These are phyloP conservation scores for Ormyrus thymus DNA, from an alignment of 2,888 invertebrate species.

Conservation along the genomic window DNA sequence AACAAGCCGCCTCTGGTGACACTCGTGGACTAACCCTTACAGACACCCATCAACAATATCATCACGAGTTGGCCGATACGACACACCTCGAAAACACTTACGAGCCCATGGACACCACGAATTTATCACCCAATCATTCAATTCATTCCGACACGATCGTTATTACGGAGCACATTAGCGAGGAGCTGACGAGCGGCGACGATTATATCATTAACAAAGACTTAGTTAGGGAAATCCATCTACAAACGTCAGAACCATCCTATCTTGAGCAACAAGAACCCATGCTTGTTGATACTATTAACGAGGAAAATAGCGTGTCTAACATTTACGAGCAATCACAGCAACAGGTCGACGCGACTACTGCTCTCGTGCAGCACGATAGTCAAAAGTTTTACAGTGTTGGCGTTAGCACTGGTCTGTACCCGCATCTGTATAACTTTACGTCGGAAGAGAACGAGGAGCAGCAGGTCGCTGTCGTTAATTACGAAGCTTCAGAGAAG, in stretches of 20 bases:
- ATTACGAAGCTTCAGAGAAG: conserved; percentile 68
- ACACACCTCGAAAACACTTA: conserved; percentile 73
- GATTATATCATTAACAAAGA: conserved; percentile 55
- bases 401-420: conserved; percentile 65
- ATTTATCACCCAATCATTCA: conserved; percentile 70
- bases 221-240: conserved; percentile 50
- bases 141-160: conserved; percentile 70
- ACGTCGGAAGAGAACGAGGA: conserved; percentile 78
- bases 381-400: conserved; percentile 65
- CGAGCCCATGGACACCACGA: conserved; percentile 69
- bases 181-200: conserved; percentile 63
- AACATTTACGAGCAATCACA: conserved; percentile 67
- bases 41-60: conserved; percentile 65
- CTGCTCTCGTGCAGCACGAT: conserved; percentile 52
- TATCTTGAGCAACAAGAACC: conserved; percentile 50
- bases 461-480: conserved; percentile 68
- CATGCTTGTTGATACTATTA: conserved; percentile 54
- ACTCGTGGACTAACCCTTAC: conserved; percentile 72
- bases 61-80: conserved; percentile 72
- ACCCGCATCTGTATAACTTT: conserved; percentile 71
- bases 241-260: conserved; percentile 42
- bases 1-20: conserved; percentile 67
- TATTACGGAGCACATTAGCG: conserved; percentile 56
- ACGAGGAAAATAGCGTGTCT: conserved; percentile 56
- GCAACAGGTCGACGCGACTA: conserved; percentile 21